A percentile compares a stretch with the other conserved stretches of the same genome.
These are phyloP conservation scores for Craseonycteris thonglongyai DNA, from an alignment of 2,113 vertebrate genomes.

Conservation along the genomic window DNA sequence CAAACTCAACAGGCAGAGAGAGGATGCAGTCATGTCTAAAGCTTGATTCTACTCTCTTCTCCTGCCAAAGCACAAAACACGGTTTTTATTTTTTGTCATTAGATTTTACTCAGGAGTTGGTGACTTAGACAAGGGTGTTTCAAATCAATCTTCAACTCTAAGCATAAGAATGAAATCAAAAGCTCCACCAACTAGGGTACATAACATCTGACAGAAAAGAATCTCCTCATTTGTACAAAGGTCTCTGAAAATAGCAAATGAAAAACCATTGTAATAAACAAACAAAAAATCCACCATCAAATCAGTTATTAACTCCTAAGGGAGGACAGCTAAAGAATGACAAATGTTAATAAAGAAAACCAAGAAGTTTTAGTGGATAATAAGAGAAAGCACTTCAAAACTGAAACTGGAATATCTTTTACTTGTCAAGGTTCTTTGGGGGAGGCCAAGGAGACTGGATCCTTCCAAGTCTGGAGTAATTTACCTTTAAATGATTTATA, in stretches of 20 bases:
- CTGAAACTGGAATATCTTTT: not conserved
- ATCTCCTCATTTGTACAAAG: not conserved
- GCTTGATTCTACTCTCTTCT: not conserved
- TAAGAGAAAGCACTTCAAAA: not conserved
- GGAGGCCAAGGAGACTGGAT: not conserved
- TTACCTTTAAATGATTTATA: not conserved
- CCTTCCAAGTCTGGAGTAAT: not conserved
- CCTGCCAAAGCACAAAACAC: not conserved
- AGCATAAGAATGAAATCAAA: not conserved
- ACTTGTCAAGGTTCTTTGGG: not conserved
- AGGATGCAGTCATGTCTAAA: not conserved
- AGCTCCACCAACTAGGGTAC: not conserved
- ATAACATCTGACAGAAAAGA: not conserved
- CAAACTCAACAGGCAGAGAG: not conserved
- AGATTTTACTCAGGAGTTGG: not conserved
- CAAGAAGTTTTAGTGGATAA: not conserved
- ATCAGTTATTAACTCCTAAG: not conserved
- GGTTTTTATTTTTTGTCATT: not conserved
- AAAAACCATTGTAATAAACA: not conserved
- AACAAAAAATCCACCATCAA: not conserved
- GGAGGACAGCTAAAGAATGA: not conserved
- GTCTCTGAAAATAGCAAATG: not conserved
- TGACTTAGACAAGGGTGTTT: not conserved
- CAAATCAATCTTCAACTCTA: not conserved
- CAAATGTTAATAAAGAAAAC: constrained; percentile 26